Conservation (phyloP, 2,113 vertebrate genomes). For the Ctenomys sociabilis region DNA sequence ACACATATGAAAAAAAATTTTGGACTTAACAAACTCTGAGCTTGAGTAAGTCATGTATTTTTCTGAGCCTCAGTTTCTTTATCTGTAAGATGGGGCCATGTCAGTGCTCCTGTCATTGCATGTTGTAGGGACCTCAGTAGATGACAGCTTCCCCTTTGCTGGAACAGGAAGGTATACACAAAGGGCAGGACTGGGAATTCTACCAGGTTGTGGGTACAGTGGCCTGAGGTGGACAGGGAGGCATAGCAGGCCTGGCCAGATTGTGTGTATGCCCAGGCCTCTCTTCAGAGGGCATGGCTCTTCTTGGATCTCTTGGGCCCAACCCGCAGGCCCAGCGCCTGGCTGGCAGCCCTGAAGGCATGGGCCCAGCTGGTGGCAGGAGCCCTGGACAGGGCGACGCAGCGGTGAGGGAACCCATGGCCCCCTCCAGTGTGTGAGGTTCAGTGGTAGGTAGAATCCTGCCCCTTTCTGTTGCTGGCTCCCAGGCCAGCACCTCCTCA, state of each 20-base stretch:
- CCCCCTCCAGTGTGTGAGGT: background rate
- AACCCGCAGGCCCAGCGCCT: slow-evolving; percentile 30
- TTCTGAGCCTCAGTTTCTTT: background rate
- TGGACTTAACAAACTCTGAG: background rate
- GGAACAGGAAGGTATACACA: background rate
- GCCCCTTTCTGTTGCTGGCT: background rate
- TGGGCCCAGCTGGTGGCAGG: slow-evolving; percentile 42
- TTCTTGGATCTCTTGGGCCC: background rate
- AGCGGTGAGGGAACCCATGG: background rate
- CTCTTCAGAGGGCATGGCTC: background rate
- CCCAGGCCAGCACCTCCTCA: background rate
- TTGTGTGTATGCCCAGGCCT: background rate
- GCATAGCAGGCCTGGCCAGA: background rate
- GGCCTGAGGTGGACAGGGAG: background rate
- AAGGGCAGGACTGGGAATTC: background rate
- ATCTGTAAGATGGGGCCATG: slow-evolving; percentile 33
- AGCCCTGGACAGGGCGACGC: background rate
- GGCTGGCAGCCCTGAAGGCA: slow-evolving; percentile 61
- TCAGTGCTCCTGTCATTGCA: background rate
- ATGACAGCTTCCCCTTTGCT: background rate
- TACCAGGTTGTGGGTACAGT: background rate
- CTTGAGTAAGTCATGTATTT: slow-evolving; percentile 14
- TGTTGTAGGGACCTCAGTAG: background rate
- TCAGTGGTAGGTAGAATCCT: background rate
- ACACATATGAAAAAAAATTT: no score